phyloP scores from a whole-genome alignment of 2,888 invertebrate species.

The Ariolimax columbianus region DNA sequence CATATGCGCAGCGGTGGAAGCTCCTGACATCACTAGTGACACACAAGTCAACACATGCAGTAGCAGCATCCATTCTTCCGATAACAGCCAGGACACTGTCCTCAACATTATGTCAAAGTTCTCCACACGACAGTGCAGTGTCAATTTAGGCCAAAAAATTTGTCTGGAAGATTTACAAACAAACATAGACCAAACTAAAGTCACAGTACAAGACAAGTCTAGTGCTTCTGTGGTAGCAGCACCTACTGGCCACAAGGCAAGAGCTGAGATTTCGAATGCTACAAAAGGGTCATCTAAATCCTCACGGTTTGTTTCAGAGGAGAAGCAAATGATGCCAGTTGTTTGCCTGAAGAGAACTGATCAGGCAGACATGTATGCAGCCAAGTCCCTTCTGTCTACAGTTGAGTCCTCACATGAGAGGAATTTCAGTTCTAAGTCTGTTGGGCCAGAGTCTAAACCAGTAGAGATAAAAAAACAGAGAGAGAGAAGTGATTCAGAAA shows the following conservation, averaged over 20 bases:
- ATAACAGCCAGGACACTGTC: background rate
- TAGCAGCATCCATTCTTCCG: background rate
- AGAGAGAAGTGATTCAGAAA: background rate
- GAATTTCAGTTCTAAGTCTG: background rate
- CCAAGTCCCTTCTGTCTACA: background rate
- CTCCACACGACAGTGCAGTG: constrained; percentile 47
- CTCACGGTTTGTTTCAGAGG: background rate
- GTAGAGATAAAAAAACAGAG: background rate
- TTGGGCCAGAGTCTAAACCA: background rate
- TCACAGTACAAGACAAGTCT: background rate
- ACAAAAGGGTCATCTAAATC: background rate
- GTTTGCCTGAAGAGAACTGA: constrained; percentile 25
- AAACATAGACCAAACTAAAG: background rate
- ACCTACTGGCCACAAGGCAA: background rate
- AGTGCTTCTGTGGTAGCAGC: background rate
- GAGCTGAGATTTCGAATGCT: background rate
- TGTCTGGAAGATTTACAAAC: constrained; percentile 9
- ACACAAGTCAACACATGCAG: background rate
- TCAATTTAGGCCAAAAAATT: constrained; percentile 50
- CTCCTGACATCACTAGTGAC: background rate
- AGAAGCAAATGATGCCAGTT: constrained; percentile 3
- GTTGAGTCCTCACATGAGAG: background rate
- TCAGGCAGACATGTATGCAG: constrained; percentile 8
- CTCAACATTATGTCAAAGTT: constrained; percentile 23
- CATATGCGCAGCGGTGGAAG: background rate